phyloP scores from a whole-genome alignment of 2,797 vertebrate species.

The Rhinatrema bivittatum region DNA sequence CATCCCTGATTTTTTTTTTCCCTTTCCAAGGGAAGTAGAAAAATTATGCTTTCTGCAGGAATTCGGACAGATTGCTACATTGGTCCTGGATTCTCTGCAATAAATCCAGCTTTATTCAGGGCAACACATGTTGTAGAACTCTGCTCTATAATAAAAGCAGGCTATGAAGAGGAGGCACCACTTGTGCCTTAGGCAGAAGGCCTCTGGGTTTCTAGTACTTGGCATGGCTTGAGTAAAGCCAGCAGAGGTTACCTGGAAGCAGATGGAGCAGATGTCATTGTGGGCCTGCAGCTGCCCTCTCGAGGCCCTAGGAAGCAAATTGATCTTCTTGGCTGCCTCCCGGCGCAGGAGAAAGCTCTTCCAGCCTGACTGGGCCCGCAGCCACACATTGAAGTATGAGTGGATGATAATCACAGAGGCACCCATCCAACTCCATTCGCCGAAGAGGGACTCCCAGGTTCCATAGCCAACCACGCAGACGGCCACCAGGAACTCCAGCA shows the following conservation, averaged over 20 bases:
- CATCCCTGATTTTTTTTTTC: too few relatives aligned
- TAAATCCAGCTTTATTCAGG: too few relatives aligned
- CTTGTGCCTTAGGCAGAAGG: too few relatives aligned
- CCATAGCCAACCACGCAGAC: constrained; percentile 79
- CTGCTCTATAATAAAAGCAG: too few relatives aligned
- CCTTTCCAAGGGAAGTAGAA: too few relatives aligned
- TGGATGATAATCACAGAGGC: constrained; percentile 79
- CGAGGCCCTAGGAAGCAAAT: constrained; percentile 62
- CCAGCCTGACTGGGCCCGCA: constrained; percentile 78
- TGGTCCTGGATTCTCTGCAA: too few relatives aligned
- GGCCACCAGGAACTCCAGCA: constrained; percentile 81
- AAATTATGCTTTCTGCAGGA: too few relatives aligned
- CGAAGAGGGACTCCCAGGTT: constrained; percentile 74
- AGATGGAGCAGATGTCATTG: constrained; percentile 78
- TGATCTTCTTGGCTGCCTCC: constrained; percentile 74
- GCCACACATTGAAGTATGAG: constrained; percentile 85
- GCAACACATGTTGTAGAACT: too few relatives aligned
- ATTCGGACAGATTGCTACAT: too few relatives aligned
- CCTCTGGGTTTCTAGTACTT: too few relatives aligned
- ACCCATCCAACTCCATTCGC: constrained; percentile 87
- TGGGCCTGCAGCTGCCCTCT: constrained; percentile 57
- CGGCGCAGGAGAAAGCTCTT: constrained; percentile 74
- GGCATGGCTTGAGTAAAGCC: too few relatives aligned
- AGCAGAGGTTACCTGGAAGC: constrained; percentile 78
- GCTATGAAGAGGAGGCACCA: too few relatives aligned